These are phyloP conservation scores for Alligator mississippiensis DNA, from an alignment of 2,113 vertebrate genomes.

Conservation along the genomic window DNA sequence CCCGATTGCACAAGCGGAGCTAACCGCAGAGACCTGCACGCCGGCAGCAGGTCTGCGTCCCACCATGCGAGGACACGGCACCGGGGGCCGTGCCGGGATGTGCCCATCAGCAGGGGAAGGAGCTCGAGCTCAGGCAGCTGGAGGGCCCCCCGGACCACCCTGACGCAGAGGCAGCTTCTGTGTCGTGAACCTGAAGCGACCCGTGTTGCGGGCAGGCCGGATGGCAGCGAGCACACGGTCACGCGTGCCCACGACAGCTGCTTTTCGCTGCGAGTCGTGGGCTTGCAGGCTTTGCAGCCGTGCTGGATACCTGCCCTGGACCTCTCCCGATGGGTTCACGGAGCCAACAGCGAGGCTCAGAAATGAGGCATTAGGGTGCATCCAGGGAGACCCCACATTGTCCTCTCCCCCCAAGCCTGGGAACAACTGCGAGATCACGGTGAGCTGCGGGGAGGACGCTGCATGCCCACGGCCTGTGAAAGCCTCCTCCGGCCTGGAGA, in stretches of 20 bases:
- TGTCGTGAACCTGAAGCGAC: background rate
- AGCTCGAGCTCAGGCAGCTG: background rate
- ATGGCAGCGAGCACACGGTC: background rate
- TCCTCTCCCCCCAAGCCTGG: background rate
- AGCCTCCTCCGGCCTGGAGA: background rate
- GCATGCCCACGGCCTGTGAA: background rate
- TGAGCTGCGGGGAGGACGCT: constrained; percentile 38
- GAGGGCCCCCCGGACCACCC: background rate
- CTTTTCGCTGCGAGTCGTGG: background rate
- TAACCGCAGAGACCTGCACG: no score
- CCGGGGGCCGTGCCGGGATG: background rate
- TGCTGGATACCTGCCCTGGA: rapidly evolving
- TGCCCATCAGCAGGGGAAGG: background rate
- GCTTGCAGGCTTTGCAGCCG: background rate
- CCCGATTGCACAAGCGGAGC: background rate
- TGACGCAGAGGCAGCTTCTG: background rate
- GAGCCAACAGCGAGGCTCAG: background rate
- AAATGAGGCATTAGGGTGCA: background rate
- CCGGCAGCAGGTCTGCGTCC: background rate
- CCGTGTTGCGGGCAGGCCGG: background rate
- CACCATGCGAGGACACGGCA: background rate
- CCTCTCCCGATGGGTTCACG: background rate
- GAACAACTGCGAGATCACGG: background rate
- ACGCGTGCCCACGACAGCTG: background rate
- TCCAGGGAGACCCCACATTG: background rate